These are phyloP conservation scores for Cremastinae sp. DNA, from an alignment of 2,888 invertebrate species.

Conservation along the genomic window DNA sequence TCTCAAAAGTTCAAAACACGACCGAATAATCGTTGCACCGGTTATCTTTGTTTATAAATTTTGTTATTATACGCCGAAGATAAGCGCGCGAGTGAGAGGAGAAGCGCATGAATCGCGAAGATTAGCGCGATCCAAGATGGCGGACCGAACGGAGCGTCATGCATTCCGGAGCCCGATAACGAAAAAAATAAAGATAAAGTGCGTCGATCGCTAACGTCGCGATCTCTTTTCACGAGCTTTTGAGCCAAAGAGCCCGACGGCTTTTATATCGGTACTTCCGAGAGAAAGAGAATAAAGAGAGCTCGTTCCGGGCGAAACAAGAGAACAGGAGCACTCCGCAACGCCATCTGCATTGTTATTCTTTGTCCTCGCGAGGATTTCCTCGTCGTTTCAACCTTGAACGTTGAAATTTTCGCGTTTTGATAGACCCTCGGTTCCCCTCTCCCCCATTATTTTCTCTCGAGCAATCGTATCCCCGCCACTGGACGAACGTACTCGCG, in stretches of 20 bases:
- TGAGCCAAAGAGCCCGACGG: no score
- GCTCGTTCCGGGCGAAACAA: neutral
- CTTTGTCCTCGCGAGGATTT: conserved; percentile 18
- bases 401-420: conserved; percentile 42
- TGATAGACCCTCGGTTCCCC: conserved; percentile 17
- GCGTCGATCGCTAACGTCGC: no score
- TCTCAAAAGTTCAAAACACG: neutral
- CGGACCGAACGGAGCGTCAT: neutral
- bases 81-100: conserved; percentile 17
- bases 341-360: conserved; percentile 8
- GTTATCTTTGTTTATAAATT: conserved; percentile 33
- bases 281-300: neutral
- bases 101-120: conserved; percentile 2
- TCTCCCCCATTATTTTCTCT: neutral
- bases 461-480: neutral
- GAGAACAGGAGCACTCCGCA: neutral
- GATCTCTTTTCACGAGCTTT: no score
- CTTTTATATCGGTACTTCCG: no score
- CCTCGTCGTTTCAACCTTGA: conserved; percentile 46
- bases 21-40: neutral
- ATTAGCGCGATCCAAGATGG: conserved; percentile 24
- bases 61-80: conserved; percentile 28
- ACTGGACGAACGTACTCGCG: neutral
- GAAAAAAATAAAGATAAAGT: no score
- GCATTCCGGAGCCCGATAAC: no score